Base-by-base conservation (phyloP, 2,797 vertebrate genomes). In the Sebastolobus altivelis region DNA sequence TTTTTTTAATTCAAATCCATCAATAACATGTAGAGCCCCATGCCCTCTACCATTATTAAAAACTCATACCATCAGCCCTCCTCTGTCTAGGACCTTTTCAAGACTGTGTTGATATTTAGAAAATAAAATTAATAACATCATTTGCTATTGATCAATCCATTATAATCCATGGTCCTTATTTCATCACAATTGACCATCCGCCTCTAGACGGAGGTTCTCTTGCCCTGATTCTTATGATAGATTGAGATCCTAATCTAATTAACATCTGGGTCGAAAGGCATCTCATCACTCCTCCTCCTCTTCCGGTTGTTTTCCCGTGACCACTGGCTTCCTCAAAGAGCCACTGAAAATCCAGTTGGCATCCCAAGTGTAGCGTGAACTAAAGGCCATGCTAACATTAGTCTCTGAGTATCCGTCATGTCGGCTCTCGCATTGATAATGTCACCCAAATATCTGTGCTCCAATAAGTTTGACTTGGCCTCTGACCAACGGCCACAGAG, bases 301-400 rank as follows among this genome's bases (percentile, higher is more conserved):
- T 82, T 92, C 83, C 69, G 87, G 87, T 88, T 91, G 84, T 85
- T 88, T 89, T 89, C 88, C 88, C 67, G 37, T 85, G 76, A 90
- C 89, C 87, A 84, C 86, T 91, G 86, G 75, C 90, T 93, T 92
- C 89, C 84, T 89, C 88, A 93, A 80, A 89, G 82, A 91, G 65
- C 82, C 72, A 77, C 60, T 72, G 88, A 46, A 82, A 89, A 94
- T 94, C 78, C 85, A 77, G 75, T 85, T 92, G 92, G 91, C 93
- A 94, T 94, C 87, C 81, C 91, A 88, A 94, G 87, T 92, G 93
- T 95, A 95, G 93, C 94, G 90, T 95, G 88, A 95, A 95, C 77
- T 76, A 69, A 92, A 94, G 91, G 92, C 89, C 89, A 84, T 66
- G 90, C 88, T 91, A 86, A 90, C 90, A 89, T 94, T 91, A 89